These are phyloP conservation scores for Carabus problematicus DNA, from an alignment of 2,888 invertebrate species.

Conservation along the genomic window DNA sequence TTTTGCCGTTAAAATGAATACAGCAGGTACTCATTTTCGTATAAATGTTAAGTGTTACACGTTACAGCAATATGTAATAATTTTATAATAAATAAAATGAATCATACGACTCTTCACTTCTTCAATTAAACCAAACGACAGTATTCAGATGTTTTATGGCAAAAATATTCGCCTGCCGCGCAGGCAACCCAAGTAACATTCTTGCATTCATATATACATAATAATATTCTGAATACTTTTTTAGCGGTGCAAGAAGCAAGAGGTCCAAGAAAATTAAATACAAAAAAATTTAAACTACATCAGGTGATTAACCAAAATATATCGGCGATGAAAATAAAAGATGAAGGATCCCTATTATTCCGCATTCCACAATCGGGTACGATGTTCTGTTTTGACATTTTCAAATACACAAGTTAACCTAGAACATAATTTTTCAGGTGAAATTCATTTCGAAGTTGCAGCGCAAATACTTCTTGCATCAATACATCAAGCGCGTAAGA, in stretches of 20 bases:
- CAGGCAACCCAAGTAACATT: background rate
- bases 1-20: slow-evolving; percentile 79
- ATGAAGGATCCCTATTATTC: no score
- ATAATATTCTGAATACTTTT: slow-evolving; percentile 18
- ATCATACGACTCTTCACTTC: slow-evolving; percentile 3
- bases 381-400: background rate
- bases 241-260: slow-evolving; percentile 85
- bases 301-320: background rate
- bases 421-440: slow-evolving; percentile 18
- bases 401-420: background rate
- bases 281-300: slow-evolving; percentile 30
- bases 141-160: no score
- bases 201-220: background rate
- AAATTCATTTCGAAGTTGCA: slow-evolving; percentile 62
- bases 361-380: no score
- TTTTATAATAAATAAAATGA: no score
- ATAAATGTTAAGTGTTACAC: no score
- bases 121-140: no score
- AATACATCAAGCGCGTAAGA: slow-evolving; percentile 65
- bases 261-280: slow-evolving; percentile 71
- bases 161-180: background rate
- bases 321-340: no score
- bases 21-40: slow-evolving; percentile 66
- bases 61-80: slow-evolving; percentile 35
- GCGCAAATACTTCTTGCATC: slow-evolving; percentile 67